Evolutionary conservation across 2,797 vertebrate species (phyloP).

Genomic region (Hemitrygon akajei): DNA sequence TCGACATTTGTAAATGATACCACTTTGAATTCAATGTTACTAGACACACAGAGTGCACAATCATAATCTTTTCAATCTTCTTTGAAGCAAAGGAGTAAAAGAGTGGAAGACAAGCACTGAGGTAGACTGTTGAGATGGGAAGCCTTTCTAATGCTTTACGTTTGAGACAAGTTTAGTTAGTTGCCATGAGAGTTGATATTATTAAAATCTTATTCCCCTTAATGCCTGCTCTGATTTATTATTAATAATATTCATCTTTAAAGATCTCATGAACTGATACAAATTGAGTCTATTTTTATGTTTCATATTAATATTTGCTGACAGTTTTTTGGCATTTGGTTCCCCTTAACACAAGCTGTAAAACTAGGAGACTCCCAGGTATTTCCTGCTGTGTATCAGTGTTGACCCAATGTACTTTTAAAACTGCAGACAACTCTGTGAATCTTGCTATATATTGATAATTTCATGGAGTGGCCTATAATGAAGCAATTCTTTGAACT

Average conservation of each 20-base stretch:
- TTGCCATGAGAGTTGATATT: background rate
- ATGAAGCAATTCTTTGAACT: background rate
- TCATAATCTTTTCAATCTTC: background rate
- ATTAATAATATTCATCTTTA: background rate
- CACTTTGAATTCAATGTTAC: background rate
- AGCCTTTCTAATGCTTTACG: background rate
- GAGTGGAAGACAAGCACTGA: background rate
- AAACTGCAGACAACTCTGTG: background rate
- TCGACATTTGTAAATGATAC: background rate
- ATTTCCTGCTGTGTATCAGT: background rate
- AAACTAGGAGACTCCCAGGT: background rate
- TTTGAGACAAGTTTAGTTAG: background rate
- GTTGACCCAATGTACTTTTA: too few species aligned
- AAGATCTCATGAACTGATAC: background rate
- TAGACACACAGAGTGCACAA: background rate
- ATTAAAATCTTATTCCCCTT: slow-evolving; percentile 20
- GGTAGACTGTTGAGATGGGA: background rate
- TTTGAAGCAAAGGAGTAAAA: background rate
- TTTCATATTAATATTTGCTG: slow-evolving; percentile 9
- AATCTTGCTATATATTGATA: background rate
- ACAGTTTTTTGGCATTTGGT: background rate
- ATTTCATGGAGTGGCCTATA: background rate
- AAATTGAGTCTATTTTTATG: slow-evolving; percentile 22
- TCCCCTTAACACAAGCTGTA: background rate
- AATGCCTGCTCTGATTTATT: background rate